phyloP scores from a whole-genome alignment of 2,888 invertebrate species.

The Mythimna ferrago region DNA sequence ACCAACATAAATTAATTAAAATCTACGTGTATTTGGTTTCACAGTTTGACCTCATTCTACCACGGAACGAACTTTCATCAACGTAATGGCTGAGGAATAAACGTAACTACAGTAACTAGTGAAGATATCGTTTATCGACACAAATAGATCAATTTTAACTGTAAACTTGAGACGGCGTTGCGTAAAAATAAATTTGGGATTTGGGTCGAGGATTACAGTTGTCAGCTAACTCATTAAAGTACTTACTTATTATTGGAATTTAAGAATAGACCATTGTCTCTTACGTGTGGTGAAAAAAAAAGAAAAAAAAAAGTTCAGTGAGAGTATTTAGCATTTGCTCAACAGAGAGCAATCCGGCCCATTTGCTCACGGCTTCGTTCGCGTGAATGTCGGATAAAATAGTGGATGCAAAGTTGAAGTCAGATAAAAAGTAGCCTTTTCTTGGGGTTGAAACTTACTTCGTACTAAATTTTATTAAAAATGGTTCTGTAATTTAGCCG shows the following conservation, averaged over 20 bases:
- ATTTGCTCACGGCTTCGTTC: no score
- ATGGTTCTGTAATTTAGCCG: no score
- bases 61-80: slow-evolving; percentile 48
- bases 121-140: slow-evolving; percentile 42
- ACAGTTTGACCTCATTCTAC: slow-evolving; percentile 33
- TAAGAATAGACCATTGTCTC: neutral
- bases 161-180: slow-evolving; percentile 35
- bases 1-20: slow-evolving; percentile 30
- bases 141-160: slow-evolving; percentile 55
- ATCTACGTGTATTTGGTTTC: slow-evolving; percentile 29
- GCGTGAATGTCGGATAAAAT: no score
- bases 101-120: slow-evolving; percentile 26
- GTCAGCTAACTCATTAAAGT: neutral
- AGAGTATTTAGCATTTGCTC: no score
- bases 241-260: neutral
- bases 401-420: no score
- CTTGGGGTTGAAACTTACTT: no score
- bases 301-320: no score
- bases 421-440: no score
- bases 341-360: no score
- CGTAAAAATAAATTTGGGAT: slow-evolving; percentile 34
- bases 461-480: no score
- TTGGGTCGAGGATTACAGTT: slow-evolving; percentile 1
- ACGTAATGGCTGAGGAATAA: slow-evolving; percentile 46
- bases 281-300: neutral